Percentiles rank a stretch among this genome's conserved stretches.
phyloP scores from a whole-genome alignment of 2,888 invertebrate genomes.

The Dryocosmus kuriphilus region DNA sequence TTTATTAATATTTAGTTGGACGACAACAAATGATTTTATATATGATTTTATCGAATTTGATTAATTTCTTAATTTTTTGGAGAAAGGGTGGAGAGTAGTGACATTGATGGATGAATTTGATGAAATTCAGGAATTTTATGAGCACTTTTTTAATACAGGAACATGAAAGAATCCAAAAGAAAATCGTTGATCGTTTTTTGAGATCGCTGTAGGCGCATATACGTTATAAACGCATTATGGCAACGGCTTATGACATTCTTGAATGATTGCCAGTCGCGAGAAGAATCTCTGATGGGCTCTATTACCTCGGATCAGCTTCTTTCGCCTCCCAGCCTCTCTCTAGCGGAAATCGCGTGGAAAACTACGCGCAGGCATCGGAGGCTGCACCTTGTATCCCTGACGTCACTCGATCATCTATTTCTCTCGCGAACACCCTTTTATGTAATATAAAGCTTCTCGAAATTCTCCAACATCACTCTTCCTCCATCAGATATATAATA shows the following conservation, averaged over 20 bases:
- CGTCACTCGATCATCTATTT: constrained; percentile 35
- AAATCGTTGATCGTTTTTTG: constrained; percentile 13
- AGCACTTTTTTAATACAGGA: not conserved
- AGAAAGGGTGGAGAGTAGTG: not conserved
- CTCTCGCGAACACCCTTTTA: not conserved
- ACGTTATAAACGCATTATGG: constrained; percentile 49
- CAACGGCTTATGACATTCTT: constrained; percentile 63
- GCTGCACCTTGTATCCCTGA: constrained; percentile 33
- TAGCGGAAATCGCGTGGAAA: constrained; percentile 35
- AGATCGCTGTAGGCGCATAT: constrained; percentile 18
- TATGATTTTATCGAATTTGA: too few species aligned
- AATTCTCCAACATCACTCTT: constrained; percentile 33
- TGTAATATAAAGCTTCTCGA: constrained; percentile 32
- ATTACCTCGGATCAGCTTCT: constrained; percentile 45
- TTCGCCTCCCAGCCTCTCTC: constrained; percentile 36
- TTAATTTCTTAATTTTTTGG: too few species aligned
- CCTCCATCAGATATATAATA: constrained; percentile 43
- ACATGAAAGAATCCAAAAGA: not conserved
- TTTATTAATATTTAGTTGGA: too few species aligned
- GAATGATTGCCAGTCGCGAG: constrained; percentile 61
- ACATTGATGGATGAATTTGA: not conserved
- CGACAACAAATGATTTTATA: too few species aligned
- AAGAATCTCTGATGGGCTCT: constrained; percentile 61
- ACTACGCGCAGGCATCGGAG: constrained; percentile 26
- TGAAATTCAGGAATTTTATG: not conserved